Base-by-base conservation (phyloP, 2,888 invertebrate genomes). In the Pachycephus smyrnensis region DNA sequence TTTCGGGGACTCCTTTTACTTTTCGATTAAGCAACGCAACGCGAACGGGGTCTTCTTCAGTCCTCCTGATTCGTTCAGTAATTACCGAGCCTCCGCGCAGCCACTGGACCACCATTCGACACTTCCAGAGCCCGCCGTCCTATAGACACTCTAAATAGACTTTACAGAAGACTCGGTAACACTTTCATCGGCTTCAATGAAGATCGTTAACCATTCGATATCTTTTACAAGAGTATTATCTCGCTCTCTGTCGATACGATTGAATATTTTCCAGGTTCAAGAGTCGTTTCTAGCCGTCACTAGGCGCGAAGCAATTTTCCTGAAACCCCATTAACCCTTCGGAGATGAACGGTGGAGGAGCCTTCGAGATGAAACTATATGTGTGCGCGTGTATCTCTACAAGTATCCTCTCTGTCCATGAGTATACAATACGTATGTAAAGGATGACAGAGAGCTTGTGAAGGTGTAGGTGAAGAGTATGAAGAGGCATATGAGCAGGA, bases 321-420 rank as follows among this genome's bases (percentile, higher is more conserved):
- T 86, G 85, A 86, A 89, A 88, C 87, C 87, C 88, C 88, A 89
- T 89, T 89, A 88, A 89, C 87, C 87, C 88, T 85, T 84, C 82
- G 81, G 80, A 87, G 86, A 88, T 88, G 87, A 86, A 86, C 88
- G 87, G 85, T 85, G 83, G 79, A 77, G 84, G 80, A 79, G 31
- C 55, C 55, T 55, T 55, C 15, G 55, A 55, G 55, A 55, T 23
- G 23, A 9, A 55, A 55, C 55, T 55, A 33, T 33, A 33, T 0
- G 40, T 23, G 37, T 12, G 37, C 3, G 37, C 12, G 0, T 12
- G 6, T 55, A 23, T 2, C 9, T 9, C 23, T 55, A 23, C 55
- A 55, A 23, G 55, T 23, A 23, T 23, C 55, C 9, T 55, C 9
- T 55, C 55, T 1, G 9, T 2, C 6, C 23, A 55, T 23, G 55